Evolutionary conservation across 1,140 invertebrate species (phyloP).

Genomic region (Drosophila santomea): DNA sequence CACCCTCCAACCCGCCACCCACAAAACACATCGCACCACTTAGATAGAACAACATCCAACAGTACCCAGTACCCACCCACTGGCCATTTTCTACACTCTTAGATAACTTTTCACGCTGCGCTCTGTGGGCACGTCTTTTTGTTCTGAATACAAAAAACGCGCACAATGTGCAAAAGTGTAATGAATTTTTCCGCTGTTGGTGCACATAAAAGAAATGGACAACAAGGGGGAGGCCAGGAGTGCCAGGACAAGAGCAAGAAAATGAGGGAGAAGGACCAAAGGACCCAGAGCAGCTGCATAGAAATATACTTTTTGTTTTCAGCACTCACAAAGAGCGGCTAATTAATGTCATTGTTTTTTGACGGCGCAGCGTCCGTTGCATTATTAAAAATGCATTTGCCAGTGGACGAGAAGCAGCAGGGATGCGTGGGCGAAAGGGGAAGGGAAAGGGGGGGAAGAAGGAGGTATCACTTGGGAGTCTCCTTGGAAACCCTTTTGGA

Average conservation of each 20-base stretch:
- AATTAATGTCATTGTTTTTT: constrained; percentile 81
- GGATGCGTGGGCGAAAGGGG: not conserved
- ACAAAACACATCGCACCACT: not conserved
- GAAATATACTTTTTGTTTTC: constrained; percentile 69
- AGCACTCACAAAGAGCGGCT: constrained; percentile 67
- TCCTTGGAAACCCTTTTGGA: constrained; percentile 37
- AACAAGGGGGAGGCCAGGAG: constrained; percentile 41
- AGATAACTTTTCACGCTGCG: constrained; percentile 58
- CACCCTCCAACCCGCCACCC: not conserved
- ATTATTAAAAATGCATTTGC: constrained; percentile 74
- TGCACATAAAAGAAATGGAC: constrained; percentile 75
- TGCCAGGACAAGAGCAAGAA: constrained; percentile 9
- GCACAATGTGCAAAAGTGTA: constrained; percentile 72
- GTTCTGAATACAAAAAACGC: constrained; percentile 71
- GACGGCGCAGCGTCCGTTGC: constrained; percentile 65
- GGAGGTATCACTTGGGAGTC: constrained; percentile 21
- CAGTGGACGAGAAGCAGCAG: constrained; percentile 6
- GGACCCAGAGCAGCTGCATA: constrained; percentile 55
- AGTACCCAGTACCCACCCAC: constrained; percentile 11
- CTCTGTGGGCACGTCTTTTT: constrained; percentile 49
- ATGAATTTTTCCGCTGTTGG: constrained; percentile 78
- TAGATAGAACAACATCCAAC: not conserved
- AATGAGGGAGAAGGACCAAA: constrained; percentile 3
- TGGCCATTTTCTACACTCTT: constrained; percentile 48
- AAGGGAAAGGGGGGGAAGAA: too few species aligned